Evolutionary conservation across 2,888 invertebrate genomes (phyloP), one percentile per base, ranked within the genome.

Genomic region (Chesias legatella): DNA sequence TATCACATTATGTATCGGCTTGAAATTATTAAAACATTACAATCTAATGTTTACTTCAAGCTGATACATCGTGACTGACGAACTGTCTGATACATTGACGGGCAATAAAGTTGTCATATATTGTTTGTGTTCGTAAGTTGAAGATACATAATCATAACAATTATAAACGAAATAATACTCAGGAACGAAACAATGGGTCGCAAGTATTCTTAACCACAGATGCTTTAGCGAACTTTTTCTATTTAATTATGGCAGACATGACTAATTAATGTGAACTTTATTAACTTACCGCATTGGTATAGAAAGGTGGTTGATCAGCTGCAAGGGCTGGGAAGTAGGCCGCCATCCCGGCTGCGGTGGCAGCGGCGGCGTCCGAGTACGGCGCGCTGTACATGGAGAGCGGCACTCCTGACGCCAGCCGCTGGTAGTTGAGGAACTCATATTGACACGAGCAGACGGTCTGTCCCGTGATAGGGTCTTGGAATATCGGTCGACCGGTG

Each of bases 371-470:
- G 58, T 92, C 92, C 35, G 94, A 92, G 80, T 95, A 95, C 10
- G 94, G 93, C 29, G 94, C 90, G 74, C 93, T 93, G 89, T 94
- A 94, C 91, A 95, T 95, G 21, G 94, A 92, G 59, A 95, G 88
- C 33, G 95, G 94, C 58, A 95, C 90, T 33, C 94, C 94, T 6
- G 89, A 88, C 33, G 91, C 94, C 49, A 95, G 90, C 70, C 95
- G 90, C 85, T 95, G 95, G 88, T 95, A 95, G 84, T 92, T 92
- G 65, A 96, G 91, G 63, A 96, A 91, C 86, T 95, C 95, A 88
- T 95, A 95, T 81, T 96, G 96, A 83, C 96, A 96, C 64, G 95
- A 95, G 88, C 96, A 96, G 52, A 96, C 93, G 40, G 94, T 95
- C 82, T 95, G 95, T 38, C 96, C 95, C 58, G 95, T 95, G 59